phyloP scores from a whole-genome alignment of 2,113 vertebrate genomes.

The Tylochromis polylepis region DNA sequence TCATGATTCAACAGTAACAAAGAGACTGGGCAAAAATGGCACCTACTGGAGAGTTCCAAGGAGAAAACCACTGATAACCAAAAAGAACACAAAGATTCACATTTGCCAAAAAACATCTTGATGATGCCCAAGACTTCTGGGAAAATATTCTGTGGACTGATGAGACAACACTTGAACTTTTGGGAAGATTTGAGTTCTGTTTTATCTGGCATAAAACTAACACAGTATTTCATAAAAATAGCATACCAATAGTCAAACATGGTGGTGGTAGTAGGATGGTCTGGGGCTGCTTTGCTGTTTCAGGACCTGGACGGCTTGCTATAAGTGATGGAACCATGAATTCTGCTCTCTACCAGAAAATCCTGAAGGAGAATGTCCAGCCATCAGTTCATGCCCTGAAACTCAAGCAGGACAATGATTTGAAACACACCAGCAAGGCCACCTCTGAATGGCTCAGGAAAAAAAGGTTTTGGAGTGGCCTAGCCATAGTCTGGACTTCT shows the following conservation, averaged over 20 bases:
- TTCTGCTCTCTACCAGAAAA: not conserved
- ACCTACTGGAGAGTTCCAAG: not conserved
- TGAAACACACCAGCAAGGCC: not conserved
- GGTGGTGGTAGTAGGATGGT: not conserved
- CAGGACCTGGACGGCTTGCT: not conserved
- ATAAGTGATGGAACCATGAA: not conserved
- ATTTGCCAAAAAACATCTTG: not conserved
- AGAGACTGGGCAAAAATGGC: not conserved
- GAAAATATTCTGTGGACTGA: not conserved
- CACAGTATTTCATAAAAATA: not conserved
- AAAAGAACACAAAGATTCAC: not conserved
- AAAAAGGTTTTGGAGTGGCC: not conserved
- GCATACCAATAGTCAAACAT: not conserved
- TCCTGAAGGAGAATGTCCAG: not conserved
- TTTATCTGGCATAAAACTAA: not conserved
- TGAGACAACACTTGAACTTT: not conserved
- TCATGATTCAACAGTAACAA: not conserved
- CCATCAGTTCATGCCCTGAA: accelerated
- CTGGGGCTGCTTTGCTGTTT: not conserved
- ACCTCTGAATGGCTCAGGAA: not conserved
- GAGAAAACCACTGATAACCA: not conserved
- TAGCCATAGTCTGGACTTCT: not conserved
- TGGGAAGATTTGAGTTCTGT: not conserved
- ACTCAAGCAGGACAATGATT: not conserved
- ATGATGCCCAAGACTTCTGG: not conserved